Evolutionary conservation across 2,888 invertebrate species (phyloP).

Genomic region (Diabrotica balteata): DNA sequence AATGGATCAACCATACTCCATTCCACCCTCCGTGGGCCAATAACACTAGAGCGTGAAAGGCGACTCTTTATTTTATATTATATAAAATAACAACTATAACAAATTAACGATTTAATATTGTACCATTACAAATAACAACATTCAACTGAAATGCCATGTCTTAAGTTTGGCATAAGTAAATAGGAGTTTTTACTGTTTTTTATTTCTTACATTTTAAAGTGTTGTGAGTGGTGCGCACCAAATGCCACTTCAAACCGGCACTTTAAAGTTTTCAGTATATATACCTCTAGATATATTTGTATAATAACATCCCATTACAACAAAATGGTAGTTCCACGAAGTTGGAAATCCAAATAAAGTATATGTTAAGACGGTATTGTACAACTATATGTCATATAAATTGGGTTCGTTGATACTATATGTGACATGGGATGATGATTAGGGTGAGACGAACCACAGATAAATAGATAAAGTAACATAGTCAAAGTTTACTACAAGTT

Average conservation of each 20-base stretch:
- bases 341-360: slow-evolving; percentile 37
- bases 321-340: slow-evolving; percentile 37
- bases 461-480: slow-evolving; percentile 45
- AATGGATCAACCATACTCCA: slow-evolving; percentile 56
- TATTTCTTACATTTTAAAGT: slow-evolving; percentile 35
- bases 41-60: slow-evolving; percentile 40
- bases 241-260: slow-evolving; percentile 37
- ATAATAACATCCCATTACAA: slow-evolving; percentile 52
- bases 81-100: slow-evolving; percentile 61
- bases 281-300: slow-evolving; percentile 31
- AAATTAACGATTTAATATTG: slow-evolving; percentile 60
- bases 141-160: slow-evolving; percentile 57
- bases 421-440: slow-evolving; percentile 57
- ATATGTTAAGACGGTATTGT: slow-evolving; percentile 29
- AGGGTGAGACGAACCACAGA: slow-evolving; percentile 57
- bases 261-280: slow-evolving; percentile 31
- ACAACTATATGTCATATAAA: slow-evolving; percentile 36
- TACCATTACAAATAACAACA: slow-evolving; percentile 61
- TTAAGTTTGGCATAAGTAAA: slow-evolving; percentile 54
- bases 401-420: slow-evolving; percentile 48
- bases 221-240: slow-evolving; percentile 36
- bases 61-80: slow-evolving; percentile 47
- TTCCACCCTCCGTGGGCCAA: slow-evolving; percentile 51
- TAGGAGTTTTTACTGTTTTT: slow-evolving; percentile 40
- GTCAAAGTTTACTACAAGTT: slow-evolving; percentile 53